Conservation (phyloP, 2,888 invertebrate species). For the Marasmarcha lunaedactyla region DNA sequence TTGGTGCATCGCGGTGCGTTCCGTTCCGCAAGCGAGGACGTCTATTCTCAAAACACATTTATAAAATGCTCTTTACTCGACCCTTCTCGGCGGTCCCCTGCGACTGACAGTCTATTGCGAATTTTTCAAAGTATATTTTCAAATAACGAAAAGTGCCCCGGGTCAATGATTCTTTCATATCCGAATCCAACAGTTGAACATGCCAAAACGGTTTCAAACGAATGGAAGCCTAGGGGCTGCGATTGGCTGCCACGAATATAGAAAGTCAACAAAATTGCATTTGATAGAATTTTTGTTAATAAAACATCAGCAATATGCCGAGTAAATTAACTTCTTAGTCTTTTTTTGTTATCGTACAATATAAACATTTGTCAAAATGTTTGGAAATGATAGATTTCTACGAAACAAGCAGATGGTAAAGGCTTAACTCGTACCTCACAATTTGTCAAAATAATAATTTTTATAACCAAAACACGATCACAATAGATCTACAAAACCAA, state of each 20-base stretch:
- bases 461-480: conserved; percentile 60
- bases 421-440: conserved; percentile 50
- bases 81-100: conserved; percentile 47
- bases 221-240: too few relatives aligned
- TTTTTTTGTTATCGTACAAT: too few relatives aligned
- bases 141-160: conserved; percentile 42
- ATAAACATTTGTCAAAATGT: too few relatives aligned
- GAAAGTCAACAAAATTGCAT: too few relatives aligned
- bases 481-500: conserved; percentile 52
- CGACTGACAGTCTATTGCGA: conserved; percentile 61
- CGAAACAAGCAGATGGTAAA: conserved; percentile 36
- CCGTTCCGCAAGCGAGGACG: conserved; percentile 43
- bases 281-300: too few relatives aligned
- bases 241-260: too few relatives aligned
- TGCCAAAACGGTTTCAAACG: too few relatives aligned
- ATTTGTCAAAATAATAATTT: conserved; percentile 61
- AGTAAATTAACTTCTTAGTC: too few relatives aligned
- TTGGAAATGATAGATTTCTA: too few relatives aligned
- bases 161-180: conserved; percentile 47
- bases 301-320: too few relatives aligned
- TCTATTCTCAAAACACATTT: conserved; percentile 63
- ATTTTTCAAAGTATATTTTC: conserved; percentile 52
- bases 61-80: conserved; percentile 64
- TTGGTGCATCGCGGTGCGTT: conserved; percentile 58
- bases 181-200: neutral